Percentiles rank a stretch among this genome's conserved stretches.
Evolutionary conservation across 2,888 invertebrate species (phyloP).

Genomic region (Seira musarum): DNA sequence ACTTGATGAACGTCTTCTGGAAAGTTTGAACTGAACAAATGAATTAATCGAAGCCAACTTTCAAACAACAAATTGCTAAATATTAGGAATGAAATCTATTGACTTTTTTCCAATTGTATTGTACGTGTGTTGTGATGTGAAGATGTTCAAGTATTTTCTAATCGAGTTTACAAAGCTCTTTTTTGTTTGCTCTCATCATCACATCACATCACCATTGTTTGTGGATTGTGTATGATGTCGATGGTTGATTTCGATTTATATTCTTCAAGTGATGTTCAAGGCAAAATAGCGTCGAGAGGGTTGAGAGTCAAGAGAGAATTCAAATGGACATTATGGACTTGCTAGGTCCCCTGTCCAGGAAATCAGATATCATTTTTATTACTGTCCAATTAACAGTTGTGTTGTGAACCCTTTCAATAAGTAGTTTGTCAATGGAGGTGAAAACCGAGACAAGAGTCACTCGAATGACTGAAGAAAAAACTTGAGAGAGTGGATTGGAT

Average conservation of each 20-base stretch:
- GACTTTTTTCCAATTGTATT: background rate
- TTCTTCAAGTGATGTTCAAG: too few species aligned
- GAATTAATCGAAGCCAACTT: too few species aligned
- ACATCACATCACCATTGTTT: background rate
- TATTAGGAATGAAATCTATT: background rate
- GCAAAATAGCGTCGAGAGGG: too few species aligned
- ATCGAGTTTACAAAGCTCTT: background rate
- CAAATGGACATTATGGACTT: background rate
- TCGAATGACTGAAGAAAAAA: constrained; percentile 23
- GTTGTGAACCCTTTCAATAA: constrained; percentile 26
- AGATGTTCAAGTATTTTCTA: constrained; percentile 7
- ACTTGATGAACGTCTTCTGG: too few species aligned
- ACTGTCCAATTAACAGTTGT: constrained; percentile 49
- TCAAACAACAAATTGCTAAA: too few species aligned
- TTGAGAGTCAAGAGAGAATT: too few species aligned
- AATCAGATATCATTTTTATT: constrained; percentile 53
- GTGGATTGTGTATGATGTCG: too few species aligned
- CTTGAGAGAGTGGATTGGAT: background rate
- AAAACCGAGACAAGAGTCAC: constrained; percentile 59
- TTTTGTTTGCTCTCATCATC: constrained; percentile 1
- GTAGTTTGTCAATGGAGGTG: constrained; percentile 47
- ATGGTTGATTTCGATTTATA: too few species aligned
- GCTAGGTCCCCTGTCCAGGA: constrained; percentile 17
- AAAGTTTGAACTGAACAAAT: too few species aligned
- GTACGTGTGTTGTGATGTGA: too few species aligned